Conservation (phyloP, 2,888 invertebrate genomes). For the Carpatolechia fugitivella region DNA sequence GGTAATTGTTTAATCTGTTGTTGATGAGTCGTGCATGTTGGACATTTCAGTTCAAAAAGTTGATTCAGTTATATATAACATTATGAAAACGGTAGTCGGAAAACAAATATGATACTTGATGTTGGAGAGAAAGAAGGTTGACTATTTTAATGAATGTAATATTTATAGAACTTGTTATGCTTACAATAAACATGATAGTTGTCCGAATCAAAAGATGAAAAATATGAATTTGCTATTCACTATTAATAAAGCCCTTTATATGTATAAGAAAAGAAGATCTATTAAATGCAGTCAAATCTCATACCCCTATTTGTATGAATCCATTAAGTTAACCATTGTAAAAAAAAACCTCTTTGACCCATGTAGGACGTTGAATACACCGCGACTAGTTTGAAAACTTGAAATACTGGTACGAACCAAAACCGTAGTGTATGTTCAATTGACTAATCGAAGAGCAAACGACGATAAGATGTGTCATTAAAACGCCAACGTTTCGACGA, state of each 20-base stretch:
- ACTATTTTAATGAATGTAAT: no score
- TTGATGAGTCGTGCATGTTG: not conserved
- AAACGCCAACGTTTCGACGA: not conserved
- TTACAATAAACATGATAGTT: no score
- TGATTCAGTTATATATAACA: not conserved
- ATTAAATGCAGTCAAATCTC: not conserved
- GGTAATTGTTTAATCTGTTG: constrained; percentile 15
- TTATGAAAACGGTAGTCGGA: not conserved
- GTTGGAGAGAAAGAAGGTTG: no score
- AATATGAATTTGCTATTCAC: no score
- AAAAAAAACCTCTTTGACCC: not conserved
- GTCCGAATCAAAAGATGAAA: no score
- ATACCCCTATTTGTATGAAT: constrained; percentile 4
- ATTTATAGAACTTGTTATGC: no score
- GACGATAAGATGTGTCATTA: constrained; percentile 6
- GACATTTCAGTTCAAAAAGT: not conserved
- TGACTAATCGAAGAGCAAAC: constrained; percentile 10
- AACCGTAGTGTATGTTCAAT: not conserved
- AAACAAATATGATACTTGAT: not conserved
- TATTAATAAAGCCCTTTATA: not conserved
- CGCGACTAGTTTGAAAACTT: not conserved
- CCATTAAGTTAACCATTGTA: not conserved
- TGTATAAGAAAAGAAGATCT: not conserved
- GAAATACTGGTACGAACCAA: not conserved
- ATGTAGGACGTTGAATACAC: not conserved